Base-by-base conservation (phyloP, 2,888 invertebrate genomes). In the Strigamia maritima region DNA sequence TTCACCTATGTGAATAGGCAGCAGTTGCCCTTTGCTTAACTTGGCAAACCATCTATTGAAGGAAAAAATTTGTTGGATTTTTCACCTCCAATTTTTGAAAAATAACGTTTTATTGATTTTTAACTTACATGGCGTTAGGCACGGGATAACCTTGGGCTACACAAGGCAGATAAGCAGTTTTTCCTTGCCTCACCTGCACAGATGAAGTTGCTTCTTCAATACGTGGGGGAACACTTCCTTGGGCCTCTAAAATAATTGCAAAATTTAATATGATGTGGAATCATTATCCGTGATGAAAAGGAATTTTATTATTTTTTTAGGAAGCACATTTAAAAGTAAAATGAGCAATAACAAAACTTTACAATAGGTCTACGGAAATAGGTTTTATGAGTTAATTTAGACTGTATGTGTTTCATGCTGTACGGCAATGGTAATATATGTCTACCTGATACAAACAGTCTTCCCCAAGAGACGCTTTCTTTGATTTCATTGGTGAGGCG, bases 1-100 rank as follows among this genome's bases (percentile, higher is more conserved):
- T 49, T 79, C 79, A 4, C 79, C 79, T 24, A 79, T 79, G 26
- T 79, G 79, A 75, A 79, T 79, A 28, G 79, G 79, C 24, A 79
- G 49, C 26, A 79, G 44, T 75, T 79, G 79, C 7, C 79, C 79
- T 75, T 79, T 79, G 75, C 75, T 79, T 28, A 79, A 75, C 40
- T 79, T 79, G 22, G 79, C 79, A 75, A 79, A 79, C 79, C 79
- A 79, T 79, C 79, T 79, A 35, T n/a, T 60, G 22, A 19, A 24
- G 19, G 24, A 12, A n/a, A 60, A 6, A 60, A 70, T 19, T 54
- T n/a, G 8, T 19, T 19, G 3, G 7, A 10, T 24, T 22, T 19
- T 74, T 26, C 19, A 24, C 24, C 19, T 38, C 28, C 19, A 75
- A 75, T 28, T 28, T 26, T 28, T 28, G 1, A 65, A 26, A 65